Base-by-base conservation (phyloP, 2,888 invertebrate genomes). In the Rugalucina vietnamica region DNA sequence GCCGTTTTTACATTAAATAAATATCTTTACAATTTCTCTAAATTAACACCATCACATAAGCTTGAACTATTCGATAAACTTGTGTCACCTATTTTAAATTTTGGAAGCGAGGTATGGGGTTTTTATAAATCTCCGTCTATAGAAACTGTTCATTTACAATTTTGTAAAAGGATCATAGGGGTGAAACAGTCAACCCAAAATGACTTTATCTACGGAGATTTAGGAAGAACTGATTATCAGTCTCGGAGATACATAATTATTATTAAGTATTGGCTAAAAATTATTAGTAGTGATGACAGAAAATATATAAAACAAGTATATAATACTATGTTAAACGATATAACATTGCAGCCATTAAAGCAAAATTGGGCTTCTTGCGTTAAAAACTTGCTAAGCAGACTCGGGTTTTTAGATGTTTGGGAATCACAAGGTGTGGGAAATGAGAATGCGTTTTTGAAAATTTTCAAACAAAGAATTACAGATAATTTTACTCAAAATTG, bases 171-270 rank as follows among this genome's bases (percentile, higher is more conserved):
- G 18, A 27, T 29, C 4, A 3, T 60, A 60, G 60, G 60, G 4
- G 60, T 60, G 3, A 60, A 60, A 60, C 24, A 60, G 18, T 60
- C 60, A 60, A 74, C 54, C 24, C 74, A 74, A 12, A 74, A 74
- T 54, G 54, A 74, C n/a, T 74, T 54, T 8, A 34, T 74, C 29
- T 74, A 50, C 34, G 74, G 74, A n/a, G 74, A 54, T 34, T 36
- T 74, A 24, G 74, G 54, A 24, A 50, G 74, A 74, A 36, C n/a
- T 43, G 34, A 50, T 74, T 74, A 34, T 29, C 54, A 54, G 36
- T n/a, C 74, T 5, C 8, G 24, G 0, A 50, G 74, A 34, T 54
- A 54, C n/a, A 24, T 54, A 54, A 24, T 4, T 43, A 74, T 74
- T 14, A 54, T 74, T 18, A 74, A 34, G 36, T 54, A 54, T 24